Conservation (phyloP, 2,888 invertebrate species). For the Spilarctia lutea region DNA sequence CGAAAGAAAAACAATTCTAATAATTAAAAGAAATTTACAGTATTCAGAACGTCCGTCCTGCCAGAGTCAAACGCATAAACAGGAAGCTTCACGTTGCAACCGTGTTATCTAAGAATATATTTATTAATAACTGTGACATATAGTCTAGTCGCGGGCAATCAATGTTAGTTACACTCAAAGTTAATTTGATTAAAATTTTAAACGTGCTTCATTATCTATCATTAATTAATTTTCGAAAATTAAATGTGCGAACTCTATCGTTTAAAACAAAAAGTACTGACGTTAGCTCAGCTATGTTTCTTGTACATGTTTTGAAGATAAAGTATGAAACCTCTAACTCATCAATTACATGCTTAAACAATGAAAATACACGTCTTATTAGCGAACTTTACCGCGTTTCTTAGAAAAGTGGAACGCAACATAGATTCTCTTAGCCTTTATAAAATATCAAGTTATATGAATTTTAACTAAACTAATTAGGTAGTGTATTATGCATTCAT, state of each 20-base stretch:
- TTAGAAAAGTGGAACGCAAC: background rate
- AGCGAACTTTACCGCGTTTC: background rate
- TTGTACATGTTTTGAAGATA: background rate
- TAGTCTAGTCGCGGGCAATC: too few species aligned
- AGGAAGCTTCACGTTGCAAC: too few species aligned
- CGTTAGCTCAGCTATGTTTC: background rate
- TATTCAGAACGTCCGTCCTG: too few species aligned
- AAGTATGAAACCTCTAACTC: background rate
- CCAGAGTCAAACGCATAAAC: too few species aligned
- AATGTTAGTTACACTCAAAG: too few species aligned
- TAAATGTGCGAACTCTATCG: background rate
- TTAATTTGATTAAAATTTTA: too few species aligned
- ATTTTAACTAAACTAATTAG: background rate
- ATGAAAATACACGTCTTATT: background rate
- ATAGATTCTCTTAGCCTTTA: background rate
- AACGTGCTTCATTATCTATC: background rate
- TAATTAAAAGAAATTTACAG: too few species aligned
- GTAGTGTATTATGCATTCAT: background rate
- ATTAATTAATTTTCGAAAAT: background rate
- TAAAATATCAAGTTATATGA: background rate
- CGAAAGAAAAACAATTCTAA: too few species aligned
- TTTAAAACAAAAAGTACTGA: background rate
- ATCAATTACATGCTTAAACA: background rate
- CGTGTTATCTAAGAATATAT: too few species aligned
- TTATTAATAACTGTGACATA: too few species aligned